Evolutionary conservation across 2,797 vertebrate genomes (phyloP).

Genomic region (Propithecus deckenii): DNA sequence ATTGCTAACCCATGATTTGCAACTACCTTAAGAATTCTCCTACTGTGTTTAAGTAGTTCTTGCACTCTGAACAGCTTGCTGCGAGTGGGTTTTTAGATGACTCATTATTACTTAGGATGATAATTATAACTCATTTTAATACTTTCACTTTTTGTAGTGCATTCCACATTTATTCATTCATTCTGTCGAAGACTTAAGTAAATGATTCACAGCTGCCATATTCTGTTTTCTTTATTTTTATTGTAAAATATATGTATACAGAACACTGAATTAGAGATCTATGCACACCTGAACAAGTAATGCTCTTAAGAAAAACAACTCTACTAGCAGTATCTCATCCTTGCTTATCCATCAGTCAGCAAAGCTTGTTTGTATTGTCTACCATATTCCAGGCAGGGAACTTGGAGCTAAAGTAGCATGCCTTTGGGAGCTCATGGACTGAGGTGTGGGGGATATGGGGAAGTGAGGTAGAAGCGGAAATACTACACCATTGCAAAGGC

Average conservation of each 20-base stretch:
- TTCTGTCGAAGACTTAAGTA: constrained; percentile 37
- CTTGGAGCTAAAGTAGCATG: background rate
- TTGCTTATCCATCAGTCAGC: background rate
- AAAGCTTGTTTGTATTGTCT: background rate
- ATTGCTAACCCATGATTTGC: background rate
- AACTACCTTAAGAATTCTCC: background rate
- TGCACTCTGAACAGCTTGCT: background rate
- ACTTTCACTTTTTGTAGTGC: background rate
- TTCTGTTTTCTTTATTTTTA: constrained; percentile 13
- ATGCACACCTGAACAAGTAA: background rate
- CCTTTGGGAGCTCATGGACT: background rate
- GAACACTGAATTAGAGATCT: background rate
- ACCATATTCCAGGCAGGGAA: background rate
- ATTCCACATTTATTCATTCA: constrained; percentile 19
- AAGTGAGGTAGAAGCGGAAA: background rate
- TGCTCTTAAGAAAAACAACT: constrained; percentile 33
- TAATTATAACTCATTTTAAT: constrained; percentile 43
- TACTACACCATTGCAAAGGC: background rate
- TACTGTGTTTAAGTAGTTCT: background rate
- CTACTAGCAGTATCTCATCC: background rate
- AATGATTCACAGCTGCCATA: constrained; percentile 37
- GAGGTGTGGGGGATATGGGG: no score
- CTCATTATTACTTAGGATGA: constrained; percentile 14
- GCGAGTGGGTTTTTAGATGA: background rate
- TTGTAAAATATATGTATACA: background rate